Base-by-base conservation (phyloP, 2,888 invertebrate genomes). In the Drosophila atripex region DNA sequence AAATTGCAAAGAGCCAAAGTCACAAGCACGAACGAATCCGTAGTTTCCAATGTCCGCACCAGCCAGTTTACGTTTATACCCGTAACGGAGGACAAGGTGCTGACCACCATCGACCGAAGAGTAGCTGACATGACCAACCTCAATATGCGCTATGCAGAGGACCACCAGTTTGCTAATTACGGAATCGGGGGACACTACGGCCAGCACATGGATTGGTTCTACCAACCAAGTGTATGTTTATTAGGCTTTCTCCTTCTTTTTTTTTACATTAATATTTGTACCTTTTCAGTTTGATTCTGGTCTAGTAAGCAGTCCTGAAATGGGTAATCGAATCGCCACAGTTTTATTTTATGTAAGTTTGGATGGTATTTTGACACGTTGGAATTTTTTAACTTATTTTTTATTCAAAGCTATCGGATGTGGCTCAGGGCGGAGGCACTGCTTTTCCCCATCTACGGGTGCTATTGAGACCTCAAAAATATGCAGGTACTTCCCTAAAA, bases 401-500 rank as follows among this genome's bases (percentile, higher is more conserved):
- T 32, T 3, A 21, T 30, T 28, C 8, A 18, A 89, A 98, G 98
- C 97, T 99, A 95, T 96, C 96, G 63, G 98, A 99, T 89, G 99
- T 99, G 21, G 94, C 96, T 32, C 97, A 97, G 90, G 99, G 99
- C 1, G 99, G 99, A 12, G 98, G 97, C 7, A 99, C 99, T 0
- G 99, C 98, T n/a, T 99, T 99, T 92, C 97, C 98, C 0, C 94
- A 94, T 73, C 92, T 99, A n/a, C 96, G 1, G 93, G 94, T 86
- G 95, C 96, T 92, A 95, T 96, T 58, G 93, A 96, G 43, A 55
- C 89, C 90, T 0, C 76, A 79, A 38, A 90, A 89, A 69, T 80
- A 80, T 59, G 70, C 80, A 30, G 80, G 80, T 84, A 72, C 1
- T 43, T 59, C 11, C 12, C 6, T 6, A 25, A 14, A 6, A 16